These are phyloP conservation scores for Embidobia sp. DNA, from an alignment of 2,888 invertebrate genomes.

Conservation along the genomic window DNA sequence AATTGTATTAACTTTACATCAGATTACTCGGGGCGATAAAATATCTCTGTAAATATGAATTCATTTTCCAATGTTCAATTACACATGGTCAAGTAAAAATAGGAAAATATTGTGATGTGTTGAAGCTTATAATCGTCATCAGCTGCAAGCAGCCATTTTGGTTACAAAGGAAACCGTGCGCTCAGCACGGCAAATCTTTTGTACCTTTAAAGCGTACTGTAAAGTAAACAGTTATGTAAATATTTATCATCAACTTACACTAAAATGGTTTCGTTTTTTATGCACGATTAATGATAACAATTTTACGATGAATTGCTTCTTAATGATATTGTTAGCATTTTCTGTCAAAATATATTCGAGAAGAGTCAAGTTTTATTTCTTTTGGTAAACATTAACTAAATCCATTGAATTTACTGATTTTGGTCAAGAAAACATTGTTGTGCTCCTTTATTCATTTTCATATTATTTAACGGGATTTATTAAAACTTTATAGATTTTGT, in stretches of 20 bases:
- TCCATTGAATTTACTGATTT: too few species aligned
- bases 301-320: too few species aligned
- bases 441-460: too few species aligned
- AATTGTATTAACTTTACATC: too few species aligned
- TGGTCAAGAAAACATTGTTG: too few species aligned
- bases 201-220: slow-evolving; percentile 19
- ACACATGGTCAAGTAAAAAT: background rate
- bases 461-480: too few species aligned
- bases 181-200: slow-evolving; percentile 28
- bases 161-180: slow-evolving; percentile 54
- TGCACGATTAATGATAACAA: too few species aligned
- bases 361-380: too few species aligned
- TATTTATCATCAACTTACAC: slow-evolving; percentile 7
- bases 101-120: slow-evolving; percentile 11
- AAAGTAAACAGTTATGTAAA: slow-evolving; percentile 21
- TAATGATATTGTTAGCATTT: too few species aligned
- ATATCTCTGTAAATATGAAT: background rate
- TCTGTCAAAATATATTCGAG: too few species aligned
- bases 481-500: too few species aligned
- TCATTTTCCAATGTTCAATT: slow-evolving; percentile 1
- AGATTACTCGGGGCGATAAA: background rate
- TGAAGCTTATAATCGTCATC: slow-evolving; percentile 48
- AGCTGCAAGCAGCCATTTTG: slow-evolving; percentile 62
- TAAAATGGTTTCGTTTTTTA: background rate
- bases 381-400: too few species aligned